Conservation (phyloP, 2,888 invertebrate genomes). For the Hybos culiciformis region DNA sequence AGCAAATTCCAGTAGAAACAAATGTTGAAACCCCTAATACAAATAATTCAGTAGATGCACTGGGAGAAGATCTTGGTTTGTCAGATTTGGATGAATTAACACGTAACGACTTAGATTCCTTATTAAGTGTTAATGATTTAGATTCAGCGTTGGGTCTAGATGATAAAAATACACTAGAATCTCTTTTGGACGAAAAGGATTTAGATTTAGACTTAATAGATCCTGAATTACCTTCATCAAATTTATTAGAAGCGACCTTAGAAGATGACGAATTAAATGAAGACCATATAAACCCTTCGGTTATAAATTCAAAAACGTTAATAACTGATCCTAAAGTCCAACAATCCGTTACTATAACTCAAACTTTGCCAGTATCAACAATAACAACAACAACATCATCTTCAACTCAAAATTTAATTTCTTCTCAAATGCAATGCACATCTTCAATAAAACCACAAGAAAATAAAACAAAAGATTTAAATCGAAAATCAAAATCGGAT, state of each 20-base stretch:
- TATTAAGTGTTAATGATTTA: slow-evolving; percentile 48
- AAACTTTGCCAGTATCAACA: slow-evolving; percentile 1
- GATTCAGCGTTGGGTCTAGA: slow-evolving; percentile 32
- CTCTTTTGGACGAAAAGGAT: slow-evolving; percentile 32
- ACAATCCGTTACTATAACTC: too few species aligned
- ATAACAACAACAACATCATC: slow-evolving; percentile 16
- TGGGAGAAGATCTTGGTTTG: slow-evolving; percentile 16
- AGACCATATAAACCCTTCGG: neutral
- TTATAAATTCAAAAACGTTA: neutral
- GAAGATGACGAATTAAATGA: slow-evolving; percentile 3
- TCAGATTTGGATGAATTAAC: slow-evolving; percentile 31
- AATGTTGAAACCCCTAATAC: neutral
- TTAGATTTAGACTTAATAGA: slow-evolving; percentile 34
- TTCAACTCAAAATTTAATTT: too few species aligned
- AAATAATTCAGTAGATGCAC: neutral
- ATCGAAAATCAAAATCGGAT: slow-evolving; percentile 16
- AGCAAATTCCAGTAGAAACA: too few species aligned
- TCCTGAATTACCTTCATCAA: slow-evolving; percentile 37
- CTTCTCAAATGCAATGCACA: too few species aligned
- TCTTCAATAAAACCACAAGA: neutral
- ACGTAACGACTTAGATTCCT: slow-evolving; percentile 46
- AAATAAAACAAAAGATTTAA: slow-evolving; percentile 7
- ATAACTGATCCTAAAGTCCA: too few species aligned
- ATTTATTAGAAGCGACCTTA: slow-evolving; percentile 1
- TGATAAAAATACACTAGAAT: slow-evolving; percentile 33